These are phyloP conservation scores for Gastracanthus pulcherrimus DNA, from an alignment of 2,888 invertebrate species.

Conservation along the genomic window DNA sequence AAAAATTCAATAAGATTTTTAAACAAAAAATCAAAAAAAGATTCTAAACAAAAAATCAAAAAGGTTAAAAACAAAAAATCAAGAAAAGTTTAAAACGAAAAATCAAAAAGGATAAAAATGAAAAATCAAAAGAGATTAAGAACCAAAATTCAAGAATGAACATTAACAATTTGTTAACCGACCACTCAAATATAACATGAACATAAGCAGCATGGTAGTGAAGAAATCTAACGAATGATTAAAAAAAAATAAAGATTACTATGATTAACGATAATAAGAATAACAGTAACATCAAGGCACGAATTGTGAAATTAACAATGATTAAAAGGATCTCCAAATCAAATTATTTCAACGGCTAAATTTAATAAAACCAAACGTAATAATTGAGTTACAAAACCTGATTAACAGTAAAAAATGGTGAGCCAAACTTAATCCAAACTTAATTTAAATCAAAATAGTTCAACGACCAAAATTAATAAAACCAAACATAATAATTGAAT, in stretches of 20 bases:
- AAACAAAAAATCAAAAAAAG: constrained; percentile 5
- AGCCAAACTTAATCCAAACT: constrained; percentile 31
- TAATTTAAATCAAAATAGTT: constrained; percentile 11
- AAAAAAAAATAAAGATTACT: constrained; percentile 2
- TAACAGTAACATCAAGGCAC: constrained; percentile 25
- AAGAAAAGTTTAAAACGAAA: constrained; percentile 22
- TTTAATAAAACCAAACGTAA: background rate
- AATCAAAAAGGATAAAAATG: background rate
- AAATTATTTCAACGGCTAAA: background rate
- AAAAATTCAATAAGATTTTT: background rate
- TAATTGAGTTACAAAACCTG: background rate
- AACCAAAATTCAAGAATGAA: constrained; percentile 43
- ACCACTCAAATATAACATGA: constrained; percentile 20
- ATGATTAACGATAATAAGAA: background rate
- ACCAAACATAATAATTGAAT: background rate
- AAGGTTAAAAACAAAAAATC: background rate
- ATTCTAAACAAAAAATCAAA: constrained; percentile 19
- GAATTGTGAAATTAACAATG: background rate
- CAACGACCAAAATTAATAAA: background rate
- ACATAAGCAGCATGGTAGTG: constrained; percentile 18
- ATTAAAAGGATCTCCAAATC: background rate
- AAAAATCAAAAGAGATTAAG: constrained; percentile 1
- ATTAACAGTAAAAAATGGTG: background rate
- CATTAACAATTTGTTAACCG: constrained; percentile 36
- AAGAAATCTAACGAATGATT: constrained; percentile 18